phyloP scores from a whole-genome alignment of 2,113 vertebrate genomes.

The Psephotus haematonotus region DNA sequence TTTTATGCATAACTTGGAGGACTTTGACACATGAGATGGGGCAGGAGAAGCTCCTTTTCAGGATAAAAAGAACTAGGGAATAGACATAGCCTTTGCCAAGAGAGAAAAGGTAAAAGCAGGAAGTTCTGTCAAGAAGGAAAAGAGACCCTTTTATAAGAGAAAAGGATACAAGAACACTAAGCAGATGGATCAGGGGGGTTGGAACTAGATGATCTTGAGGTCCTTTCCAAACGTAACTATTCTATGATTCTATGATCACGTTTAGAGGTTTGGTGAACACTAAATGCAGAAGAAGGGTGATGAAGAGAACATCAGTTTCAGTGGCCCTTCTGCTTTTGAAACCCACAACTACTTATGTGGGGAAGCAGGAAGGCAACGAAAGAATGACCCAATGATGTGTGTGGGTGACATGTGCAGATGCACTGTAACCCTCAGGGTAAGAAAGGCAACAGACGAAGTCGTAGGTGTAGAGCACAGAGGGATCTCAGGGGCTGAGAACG shows the following conservation, averaged over 20 bases:
- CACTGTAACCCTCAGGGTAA: not conserved
- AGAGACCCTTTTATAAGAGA: not conserved
- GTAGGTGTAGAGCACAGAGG: not conserved
- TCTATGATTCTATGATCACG: no score
- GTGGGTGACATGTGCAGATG: not conserved
- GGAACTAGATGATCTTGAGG: no score
- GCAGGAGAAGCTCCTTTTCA: not conserved
- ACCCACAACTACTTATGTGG: not conserved
- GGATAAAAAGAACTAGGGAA: not conserved
- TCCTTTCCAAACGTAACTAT: no score
- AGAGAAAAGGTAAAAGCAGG: not conserved
- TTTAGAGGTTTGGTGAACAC: not conserved
- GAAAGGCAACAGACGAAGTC: not conserved
- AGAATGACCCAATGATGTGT: rapidly evolving
- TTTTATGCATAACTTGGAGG: not conserved
- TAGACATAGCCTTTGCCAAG: not conserved
- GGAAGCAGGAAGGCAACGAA: not conserved
- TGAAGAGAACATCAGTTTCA: not conserved
- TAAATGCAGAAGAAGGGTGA: not conserved
- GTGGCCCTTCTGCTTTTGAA: not conserved
- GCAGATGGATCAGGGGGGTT: not conserved
- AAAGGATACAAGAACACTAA: not conserved
- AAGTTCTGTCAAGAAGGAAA: not conserved
- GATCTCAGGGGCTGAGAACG: not conserved
- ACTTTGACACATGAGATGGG: not conserved